Base-by-base conservation (phyloP, 1,140 invertebrate genomes). In the Capitella teleta region DNA sequence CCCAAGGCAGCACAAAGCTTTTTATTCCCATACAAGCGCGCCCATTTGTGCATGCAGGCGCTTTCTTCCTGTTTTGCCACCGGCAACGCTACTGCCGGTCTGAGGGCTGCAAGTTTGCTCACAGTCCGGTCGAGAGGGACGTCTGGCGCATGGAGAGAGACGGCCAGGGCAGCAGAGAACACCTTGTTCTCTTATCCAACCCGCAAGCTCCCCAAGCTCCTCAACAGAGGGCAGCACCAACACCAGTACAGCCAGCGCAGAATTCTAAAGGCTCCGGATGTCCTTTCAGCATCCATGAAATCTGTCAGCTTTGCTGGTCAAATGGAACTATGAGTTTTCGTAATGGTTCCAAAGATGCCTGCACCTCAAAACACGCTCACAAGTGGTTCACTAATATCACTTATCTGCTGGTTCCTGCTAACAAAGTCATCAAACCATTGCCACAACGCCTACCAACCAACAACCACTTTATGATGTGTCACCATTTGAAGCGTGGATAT, bases 61-160 rank as follows among this genome's bases (percentile, higher is more conserved):
- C 63, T 6, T 67, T 62, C 52, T 67, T 64, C 55, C 58, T 62
- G 43, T 58, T 64, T 25, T 65, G 62, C 47, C 59, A 60, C 28
- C 59, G 51, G 47, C 49, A 63, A 19, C 57, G 60, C 21, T 67
- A 54, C 34, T 66, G 62, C 40, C 36, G 45, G 2, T 51, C 55
- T 18, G 57, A 55, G 49, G 38, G 58, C 4, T 68, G 64, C 45
- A 58, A 3, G 14, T 64, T 61, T 57, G 66, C 66, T 6, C 66
- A 68, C 45, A 65, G 64, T 34, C 44, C 61, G 44, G 57, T 68
- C 2, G 66, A 68, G 32, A 55, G 59, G 32, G 63, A 63, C 51
- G 56, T 68, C 5, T 68, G 66, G 66, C 62, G 62, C 59, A 24
- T 66, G 32, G 64, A 64, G 28, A 49, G 64, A 36, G 66, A 66